Evolutionary conservation across 2,888 invertebrate genomes (phyloP).

Genomic region (Cylindroiulus punctatus): DNA sequence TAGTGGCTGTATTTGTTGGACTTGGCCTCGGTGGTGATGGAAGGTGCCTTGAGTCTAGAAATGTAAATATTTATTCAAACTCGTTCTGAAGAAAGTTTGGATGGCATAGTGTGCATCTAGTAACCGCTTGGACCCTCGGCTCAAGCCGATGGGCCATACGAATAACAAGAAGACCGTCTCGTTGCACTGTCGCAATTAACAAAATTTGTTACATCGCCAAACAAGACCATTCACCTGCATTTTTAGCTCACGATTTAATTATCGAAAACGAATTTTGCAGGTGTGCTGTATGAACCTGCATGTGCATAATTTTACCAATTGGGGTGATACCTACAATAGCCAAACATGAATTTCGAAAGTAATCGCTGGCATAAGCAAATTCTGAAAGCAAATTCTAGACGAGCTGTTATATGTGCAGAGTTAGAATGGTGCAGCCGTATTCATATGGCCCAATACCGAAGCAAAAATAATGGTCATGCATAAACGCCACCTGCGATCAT

Average conservation of each 20-base stretch:
- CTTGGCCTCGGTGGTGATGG: slow-evolving; percentile 62
- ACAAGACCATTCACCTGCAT: too few relatives aligned
- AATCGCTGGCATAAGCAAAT: too few relatives aligned
- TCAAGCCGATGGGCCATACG: neutral
- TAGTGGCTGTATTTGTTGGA: slow-evolving; percentile 75
- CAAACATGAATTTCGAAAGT: too few relatives aligned
- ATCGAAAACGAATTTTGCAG: too few relatives aligned
- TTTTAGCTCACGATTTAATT: too few relatives aligned
- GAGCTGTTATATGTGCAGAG: too few relatives aligned
- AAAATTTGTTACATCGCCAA: too few relatives aligned
- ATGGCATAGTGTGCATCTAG: neutral
- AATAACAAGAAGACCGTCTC: neutral
- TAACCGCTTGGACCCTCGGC: neutral
- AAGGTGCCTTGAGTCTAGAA: slow-evolving; percentile 10
- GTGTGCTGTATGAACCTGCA: too few relatives aligned
- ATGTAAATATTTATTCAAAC: neutral
- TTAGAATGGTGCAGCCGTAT: neutral
- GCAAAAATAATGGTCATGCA: neutral
- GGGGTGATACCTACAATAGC: too few relatives aligned
- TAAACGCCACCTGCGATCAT: neutral
- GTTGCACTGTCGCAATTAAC: too few relatives aligned
- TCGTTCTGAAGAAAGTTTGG: neutral
- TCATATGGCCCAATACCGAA: neutral
- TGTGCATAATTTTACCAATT: too few relatives aligned
- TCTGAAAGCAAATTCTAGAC: too few relatives aligned